phyloP scores from a whole-genome alignment of 2,113 vertebrate genomes.

The Alligator mississippiensis region DNA sequence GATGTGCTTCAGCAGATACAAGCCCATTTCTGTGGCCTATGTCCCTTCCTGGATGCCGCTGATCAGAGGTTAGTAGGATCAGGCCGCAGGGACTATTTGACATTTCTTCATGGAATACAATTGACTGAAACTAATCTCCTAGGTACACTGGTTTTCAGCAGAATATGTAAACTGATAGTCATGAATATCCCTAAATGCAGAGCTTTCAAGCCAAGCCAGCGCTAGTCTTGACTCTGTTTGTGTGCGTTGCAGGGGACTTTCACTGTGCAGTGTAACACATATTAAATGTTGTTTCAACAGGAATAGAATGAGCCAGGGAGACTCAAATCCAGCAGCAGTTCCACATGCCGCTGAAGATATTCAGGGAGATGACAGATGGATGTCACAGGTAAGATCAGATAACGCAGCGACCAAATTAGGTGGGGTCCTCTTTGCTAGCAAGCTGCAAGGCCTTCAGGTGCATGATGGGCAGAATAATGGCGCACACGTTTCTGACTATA shows the following conservation, averaged over 20 bases:
- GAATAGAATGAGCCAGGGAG: slow-evolving; percentile 90
- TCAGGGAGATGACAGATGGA: slow-evolving; percentile 94
- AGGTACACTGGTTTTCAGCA: neutral
- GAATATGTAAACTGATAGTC: accelerated
- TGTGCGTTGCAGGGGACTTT: accelerated
- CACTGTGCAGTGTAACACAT: accelerated
- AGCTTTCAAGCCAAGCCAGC: accelerated
- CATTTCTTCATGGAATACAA: accelerated
- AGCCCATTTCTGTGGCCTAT: no score
- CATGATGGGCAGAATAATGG: accelerated
- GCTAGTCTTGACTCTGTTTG: neutral
- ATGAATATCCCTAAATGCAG: neutral
- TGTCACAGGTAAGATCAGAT: slow-evolving; percentile 88
- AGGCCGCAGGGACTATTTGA: neutral
- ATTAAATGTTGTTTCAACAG: slow-evolving; percentile 27
- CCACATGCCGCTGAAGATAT: slow-evolving; percentile 87
- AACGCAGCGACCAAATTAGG: accelerated
- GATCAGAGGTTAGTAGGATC: accelerated
- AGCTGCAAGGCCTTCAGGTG: accelerated
- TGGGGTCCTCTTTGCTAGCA: accelerated
- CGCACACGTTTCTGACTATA: neutral
- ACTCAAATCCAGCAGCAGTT: slow-evolving; percentile 89
- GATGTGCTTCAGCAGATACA: neutral
- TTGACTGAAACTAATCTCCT: accelerated
- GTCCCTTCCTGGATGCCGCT: accelerated